phyloP scores from a whole-genome alignment of 2,888 invertebrate genomes.

The Orthosia incerta region DNA sequence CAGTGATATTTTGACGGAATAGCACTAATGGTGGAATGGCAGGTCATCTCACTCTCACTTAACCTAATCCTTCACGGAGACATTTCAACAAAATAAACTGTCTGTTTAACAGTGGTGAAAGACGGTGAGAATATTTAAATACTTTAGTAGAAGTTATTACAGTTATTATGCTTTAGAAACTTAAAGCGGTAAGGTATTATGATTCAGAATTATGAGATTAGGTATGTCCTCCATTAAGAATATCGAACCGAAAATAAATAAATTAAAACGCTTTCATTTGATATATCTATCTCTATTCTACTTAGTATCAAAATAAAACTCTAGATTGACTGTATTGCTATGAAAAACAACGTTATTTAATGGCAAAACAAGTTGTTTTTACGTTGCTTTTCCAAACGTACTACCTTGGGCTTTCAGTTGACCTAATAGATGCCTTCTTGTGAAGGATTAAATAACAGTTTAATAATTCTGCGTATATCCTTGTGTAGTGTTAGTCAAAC shows the following conservation, averaged over 20 bases:
- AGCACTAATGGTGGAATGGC: too few relatives aligned
- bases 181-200: background rate
- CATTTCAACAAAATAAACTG: too few relatives aligned
- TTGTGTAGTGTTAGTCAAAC: background rate
- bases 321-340: background rate
- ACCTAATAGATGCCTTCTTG: background rate
- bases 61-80: too few relatives aligned
- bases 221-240: background rate
- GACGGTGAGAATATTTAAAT: background rate
- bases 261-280: background rate
- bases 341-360: conserved; percentile 18
- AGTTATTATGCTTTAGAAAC: background rate
- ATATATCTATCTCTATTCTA: too few relatives aligned
- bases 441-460: background rate
- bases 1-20: too few relatives aligned
- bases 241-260: background rate
- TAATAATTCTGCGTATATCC: background rate
- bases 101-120: conserved; percentile 3
- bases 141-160: background rate
- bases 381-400: background rate
- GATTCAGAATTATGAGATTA: background rate
- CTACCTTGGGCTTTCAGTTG: background rate
- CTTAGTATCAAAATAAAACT: too few relatives aligned
- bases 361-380: conserved; percentile 6
- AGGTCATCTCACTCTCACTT: too few relatives aligned